A percentile compares a stretch with the other conserved stretches of the same genome.
Conservation (phyloP, 2,797 vertebrate species). For the Peromyscus eremicus region DNA sequence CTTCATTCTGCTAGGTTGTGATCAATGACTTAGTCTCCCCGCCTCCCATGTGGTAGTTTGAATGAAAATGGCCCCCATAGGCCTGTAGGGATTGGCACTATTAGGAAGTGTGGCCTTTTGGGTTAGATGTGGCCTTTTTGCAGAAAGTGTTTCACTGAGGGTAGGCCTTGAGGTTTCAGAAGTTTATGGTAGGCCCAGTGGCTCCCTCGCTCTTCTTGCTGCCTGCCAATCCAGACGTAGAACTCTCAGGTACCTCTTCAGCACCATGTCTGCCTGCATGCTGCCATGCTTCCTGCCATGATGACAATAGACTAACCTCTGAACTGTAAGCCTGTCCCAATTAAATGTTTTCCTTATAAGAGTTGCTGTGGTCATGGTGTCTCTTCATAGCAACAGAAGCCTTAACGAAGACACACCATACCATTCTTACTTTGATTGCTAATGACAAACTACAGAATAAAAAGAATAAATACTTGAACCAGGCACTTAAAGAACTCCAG, state of each 20-base stretch:
- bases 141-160: neutral
- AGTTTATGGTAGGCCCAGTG: neutral
- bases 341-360: neutral
- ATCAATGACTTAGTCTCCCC: neutral
- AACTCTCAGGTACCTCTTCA: neutral
- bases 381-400: neutral
- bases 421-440: neutral
- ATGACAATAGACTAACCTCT: neutral
- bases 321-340: neutral
- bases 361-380: neutral
- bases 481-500: neutral
- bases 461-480: neutral
- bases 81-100: neutral
- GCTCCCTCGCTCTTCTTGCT: neutral
- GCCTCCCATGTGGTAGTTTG: neutral
- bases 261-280: neutral
- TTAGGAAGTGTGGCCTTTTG: neutral
- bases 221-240: neutral
- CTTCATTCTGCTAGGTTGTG: neutral
- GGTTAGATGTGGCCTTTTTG: neutral
- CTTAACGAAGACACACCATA: neutral
- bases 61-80: neutral
- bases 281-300: neutral
- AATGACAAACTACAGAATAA: conserved; percentile 1
- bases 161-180: neutral